Conservation (phyloP, 2,113 vertebrate species). For the Ochotona princeps region DNA sequence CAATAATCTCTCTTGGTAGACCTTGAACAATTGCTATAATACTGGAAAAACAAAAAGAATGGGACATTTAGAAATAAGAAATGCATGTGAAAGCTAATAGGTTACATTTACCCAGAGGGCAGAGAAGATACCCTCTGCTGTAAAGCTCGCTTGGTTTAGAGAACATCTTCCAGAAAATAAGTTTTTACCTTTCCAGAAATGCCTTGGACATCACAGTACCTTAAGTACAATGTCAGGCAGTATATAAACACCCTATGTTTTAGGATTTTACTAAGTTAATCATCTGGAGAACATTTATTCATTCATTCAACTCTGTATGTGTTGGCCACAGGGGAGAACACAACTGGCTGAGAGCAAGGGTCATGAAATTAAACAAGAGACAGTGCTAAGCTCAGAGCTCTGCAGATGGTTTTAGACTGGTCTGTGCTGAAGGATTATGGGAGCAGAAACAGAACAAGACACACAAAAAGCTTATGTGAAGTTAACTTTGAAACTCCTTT, state of each 20-base stretch:
- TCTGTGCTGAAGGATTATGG: rapidly evolving
- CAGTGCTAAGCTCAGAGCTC: too few relatives aligned
- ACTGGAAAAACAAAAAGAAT: constrained; percentile 63
- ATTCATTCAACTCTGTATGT: background rate
- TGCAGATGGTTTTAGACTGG: background rate
- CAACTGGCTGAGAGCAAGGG: background rate
- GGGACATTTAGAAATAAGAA: constrained; percentile 47
- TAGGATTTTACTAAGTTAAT: background rate
- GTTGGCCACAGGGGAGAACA: background rate
- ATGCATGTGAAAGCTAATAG: background rate
- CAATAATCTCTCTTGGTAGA: constrained; percentile 77
- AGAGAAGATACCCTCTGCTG: background rate
- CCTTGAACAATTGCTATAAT: constrained; percentile 72
- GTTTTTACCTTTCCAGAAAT: background rate
- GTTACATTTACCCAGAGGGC: constrained; percentile 7
- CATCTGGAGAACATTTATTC: background rate
- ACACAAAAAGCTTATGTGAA: background rate
- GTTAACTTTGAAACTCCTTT: constrained; percentile 57
- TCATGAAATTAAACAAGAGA: background rate
- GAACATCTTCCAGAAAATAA: background rate
- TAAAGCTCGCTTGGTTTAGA: background rate
- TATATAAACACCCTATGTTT: background rate
- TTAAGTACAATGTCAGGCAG: background rate
- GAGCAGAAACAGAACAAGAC: background rate
- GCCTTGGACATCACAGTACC: background rate